Evolutionary conservation across 2,113 vertebrate species (phyloP), one percentile per base, ranked within the genome.

Genomic region (Clinocottus analis): DNA sequence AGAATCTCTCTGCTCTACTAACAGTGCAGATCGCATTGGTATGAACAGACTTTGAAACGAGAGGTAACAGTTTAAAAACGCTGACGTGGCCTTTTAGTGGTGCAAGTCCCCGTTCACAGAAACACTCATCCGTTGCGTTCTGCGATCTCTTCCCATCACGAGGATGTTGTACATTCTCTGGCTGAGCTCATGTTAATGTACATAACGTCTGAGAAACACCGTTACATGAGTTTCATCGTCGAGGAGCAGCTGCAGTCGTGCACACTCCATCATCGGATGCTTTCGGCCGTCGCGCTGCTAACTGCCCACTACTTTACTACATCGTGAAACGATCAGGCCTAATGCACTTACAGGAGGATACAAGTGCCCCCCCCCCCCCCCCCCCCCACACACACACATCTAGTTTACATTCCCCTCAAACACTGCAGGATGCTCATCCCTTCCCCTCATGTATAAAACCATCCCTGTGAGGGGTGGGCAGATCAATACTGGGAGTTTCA

Each of bases 161-260:
- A 39, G 1, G 65, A 69, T n/a, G 16, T 10, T 16, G 16, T 33
- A 27, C 64, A 29, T 27, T 14, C 16, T 53, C 9, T 31, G 19
- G 13, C 23, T 33, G 11, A 4, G 43, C 43, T 19, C 39, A 19
- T 45, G n/a, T 27, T 35, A 7, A 47, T 67, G 53, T 35, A 27
- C 63, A 76, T 19, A 19, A 4, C 19, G 16, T 25, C 51, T 59
- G 35, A 35, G 4, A 60, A 47, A 43, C 12, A 39, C 2, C 2
- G n/a, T 37, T 4, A 7, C 6, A 31, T 35, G 23, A 49, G 6
- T 19, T 43, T 60, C 19, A 23, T 11, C 60, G 41, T 61, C 4
- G 35, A 45, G 33, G 65, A 59, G 39, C 60, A n/a, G 29, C 68
- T 58, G 16, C 77, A 25, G 69, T 29, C 17, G 17, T 53, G 41